Evolutionary conservation across 1,140 invertebrate species (phyloP).

Genomic region (Orchestia grillus): DNA sequence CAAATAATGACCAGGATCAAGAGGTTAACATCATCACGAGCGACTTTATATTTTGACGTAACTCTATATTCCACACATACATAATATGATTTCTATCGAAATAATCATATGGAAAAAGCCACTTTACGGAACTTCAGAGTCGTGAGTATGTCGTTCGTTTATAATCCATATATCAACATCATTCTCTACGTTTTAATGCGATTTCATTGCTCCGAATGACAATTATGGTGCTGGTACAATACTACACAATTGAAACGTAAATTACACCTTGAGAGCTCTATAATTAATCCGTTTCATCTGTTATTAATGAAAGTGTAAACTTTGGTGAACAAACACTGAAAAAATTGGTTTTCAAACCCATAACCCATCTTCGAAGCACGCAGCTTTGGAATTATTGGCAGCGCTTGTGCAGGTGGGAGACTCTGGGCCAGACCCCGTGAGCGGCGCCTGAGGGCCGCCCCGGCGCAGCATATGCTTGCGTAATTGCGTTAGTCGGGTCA

Average conservation of each 20-base stretch:
- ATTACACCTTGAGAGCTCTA: no score
- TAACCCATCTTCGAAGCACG: not conserved
- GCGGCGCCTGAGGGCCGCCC: not conserved
- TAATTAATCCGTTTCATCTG: not conserved
- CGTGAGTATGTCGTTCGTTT: not conserved
- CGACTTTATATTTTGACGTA: not conserved
- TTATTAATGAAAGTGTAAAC: not conserved
- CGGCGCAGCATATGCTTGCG: slow-evolving; percentile 53
- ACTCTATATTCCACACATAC: not conserved
- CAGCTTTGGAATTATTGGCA: not conserved
- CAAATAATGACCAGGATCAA: no score
- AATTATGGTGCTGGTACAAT: not conserved
- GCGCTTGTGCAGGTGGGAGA: not conserved
- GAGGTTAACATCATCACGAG: no score
- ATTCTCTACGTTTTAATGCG: not conserved
- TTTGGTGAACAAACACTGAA: not conserved
- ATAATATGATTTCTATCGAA: not conserved
- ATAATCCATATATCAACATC: not conserved
- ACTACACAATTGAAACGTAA: no score
- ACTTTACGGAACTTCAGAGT: no score
- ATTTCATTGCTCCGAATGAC: not conserved
- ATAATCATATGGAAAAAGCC: no score
- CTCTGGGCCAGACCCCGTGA: not conserved
- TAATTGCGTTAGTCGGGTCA: slow-evolving; percentile 55
- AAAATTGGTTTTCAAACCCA: not conserved